phyloP scores from a whole-genome alignment of 2,797 vertebrate genomes.

The Petrocephalus sullivani region DNA sequence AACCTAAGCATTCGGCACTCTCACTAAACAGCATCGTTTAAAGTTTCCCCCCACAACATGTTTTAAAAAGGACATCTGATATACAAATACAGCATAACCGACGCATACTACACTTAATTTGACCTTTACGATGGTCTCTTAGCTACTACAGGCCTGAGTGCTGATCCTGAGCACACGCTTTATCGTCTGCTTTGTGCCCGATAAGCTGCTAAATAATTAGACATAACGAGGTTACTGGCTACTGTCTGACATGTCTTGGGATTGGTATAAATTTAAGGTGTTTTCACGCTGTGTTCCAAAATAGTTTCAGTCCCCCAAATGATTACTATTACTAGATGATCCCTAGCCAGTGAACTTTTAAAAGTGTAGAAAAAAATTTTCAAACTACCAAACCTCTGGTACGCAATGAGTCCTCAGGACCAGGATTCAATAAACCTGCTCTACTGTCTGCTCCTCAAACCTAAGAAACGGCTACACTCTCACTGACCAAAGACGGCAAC shows the following conservation, averaged over 20 bases:
- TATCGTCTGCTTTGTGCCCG: too few relatives aligned
- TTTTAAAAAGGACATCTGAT: not conserved
- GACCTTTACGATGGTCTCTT: constrained; percentile 1
- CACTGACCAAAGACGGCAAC: not conserved
- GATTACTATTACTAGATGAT: not conserved
- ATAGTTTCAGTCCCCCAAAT: not conserved
- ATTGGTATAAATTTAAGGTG: not conserved
- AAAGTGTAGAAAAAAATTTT: not conserved
- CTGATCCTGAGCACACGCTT: not conserved
- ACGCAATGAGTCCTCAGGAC: not conserved
- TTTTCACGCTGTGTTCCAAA: not conserved
- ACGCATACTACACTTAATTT: constrained; percentile 11
- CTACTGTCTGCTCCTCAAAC: not conserved
- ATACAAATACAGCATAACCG: not conserved
- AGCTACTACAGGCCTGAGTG: not conserved
- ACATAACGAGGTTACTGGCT: not conserved
- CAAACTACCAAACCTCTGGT: too few relatives aligned
- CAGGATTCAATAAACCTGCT: not conserved
- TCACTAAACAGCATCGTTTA: not conserved
- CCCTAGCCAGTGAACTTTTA: not conserved
- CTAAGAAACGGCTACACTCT: not conserved
- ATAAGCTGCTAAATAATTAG: not conserved
- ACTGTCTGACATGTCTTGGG: not conserved
- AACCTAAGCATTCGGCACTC: constrained; percentile 14
- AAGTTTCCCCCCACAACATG: not conserved